Base-by-base conservation (phyloP, 2,888 invertebrate species). In the Lobophora halterata region DNA sequence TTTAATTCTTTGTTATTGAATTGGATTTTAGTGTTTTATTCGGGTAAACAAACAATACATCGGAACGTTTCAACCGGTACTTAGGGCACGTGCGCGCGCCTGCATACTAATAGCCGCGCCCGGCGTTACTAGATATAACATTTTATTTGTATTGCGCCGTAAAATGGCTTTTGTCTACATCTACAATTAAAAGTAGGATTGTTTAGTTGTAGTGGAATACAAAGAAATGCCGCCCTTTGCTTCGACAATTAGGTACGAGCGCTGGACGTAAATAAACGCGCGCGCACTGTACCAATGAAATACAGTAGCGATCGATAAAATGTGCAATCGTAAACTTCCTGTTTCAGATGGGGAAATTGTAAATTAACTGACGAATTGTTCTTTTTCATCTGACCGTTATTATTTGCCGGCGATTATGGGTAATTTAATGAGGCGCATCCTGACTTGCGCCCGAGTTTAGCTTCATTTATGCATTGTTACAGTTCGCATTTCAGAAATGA, bases 1-100 rank as follows among this genome's bases (percentile, higher is more conserved):
- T 86, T 86, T 86, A 87, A 87, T 87, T 87, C 86, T 87, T 87
- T 87, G 86, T 87, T 87, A 86, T 87, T 85, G 86, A 85, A 85
- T 85, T 85, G 80, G 85, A 86, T 85, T 86, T 87, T 86, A 87
- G 87, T 86, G 86, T 87, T 87, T 85, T 86, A 86, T 86, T 83
- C 80, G 79, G 77, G 80, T 87, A 87, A 87, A 87, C 86, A 87
- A 87, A 86, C 86, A 85, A 81, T 81, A 79, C 73, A 82, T 77
- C 73, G 79, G 72, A 71, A 62, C 77, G 74, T 73, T 78, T 77
- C 75, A 69, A 72, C 71, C 71, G 75, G 78, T 76, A 79, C 80
- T 83, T 77, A 71, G 71, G 55, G 77, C 86, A 85, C 86, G 86
- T 86, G 86, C 78, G 70, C 65, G 54, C n/a, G n/a, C n/a, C n/a